Base-by-base conservation (phyloP, 2,888 invertebrate genomes). In the Dolichomitus sp. region DNA sequence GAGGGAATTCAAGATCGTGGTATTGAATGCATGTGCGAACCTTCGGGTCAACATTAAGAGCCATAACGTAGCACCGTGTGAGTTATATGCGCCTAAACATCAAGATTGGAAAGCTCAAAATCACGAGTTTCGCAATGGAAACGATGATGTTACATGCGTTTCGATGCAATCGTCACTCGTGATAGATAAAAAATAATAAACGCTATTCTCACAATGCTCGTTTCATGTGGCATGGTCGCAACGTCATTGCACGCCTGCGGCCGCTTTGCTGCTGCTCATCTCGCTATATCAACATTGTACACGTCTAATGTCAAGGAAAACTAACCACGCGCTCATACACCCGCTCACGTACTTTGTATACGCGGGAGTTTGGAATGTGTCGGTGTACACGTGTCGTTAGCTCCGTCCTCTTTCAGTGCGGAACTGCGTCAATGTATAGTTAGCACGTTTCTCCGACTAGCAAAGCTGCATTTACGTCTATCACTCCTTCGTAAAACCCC, bases 241-340 rank as follows among this genome's bases (percentile, higher is more conserved):
- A 11, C 52, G 14, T 33, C 33, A 57, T 57, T 33, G 57, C 57
- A 33, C 33, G 57, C 4, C 27, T 5, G 54, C 27, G 14, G 50
- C 42, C 70, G 59, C 40, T 68, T n/a, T 12, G 33, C 48, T 66
- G 52, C 17, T 66, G 52, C 17, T 77, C 74, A 57, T 50, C 63
- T 69, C 37, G 50, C 57, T 83, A 84, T 72, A 81, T 75, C 50
- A 83, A 90, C 88, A 90, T 89, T 88, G 88, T 90, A 88, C 75
- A 72, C 66, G 79, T 54, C 80, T 88, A 89, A 90, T 88, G 88
- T 89, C 89, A 91, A 91, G 90, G 90, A 88, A 89, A 89, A 84
- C 83, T 78, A 81, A 79, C 83, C 19, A 11, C 19, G 75, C 72
- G 82, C 72, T 48, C 69, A 72, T 59, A 80, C 83, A 40, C 14